Conservation (phyloP, 2,888 invertebrate genomes). For the Folsomia manolachei region DNA sequence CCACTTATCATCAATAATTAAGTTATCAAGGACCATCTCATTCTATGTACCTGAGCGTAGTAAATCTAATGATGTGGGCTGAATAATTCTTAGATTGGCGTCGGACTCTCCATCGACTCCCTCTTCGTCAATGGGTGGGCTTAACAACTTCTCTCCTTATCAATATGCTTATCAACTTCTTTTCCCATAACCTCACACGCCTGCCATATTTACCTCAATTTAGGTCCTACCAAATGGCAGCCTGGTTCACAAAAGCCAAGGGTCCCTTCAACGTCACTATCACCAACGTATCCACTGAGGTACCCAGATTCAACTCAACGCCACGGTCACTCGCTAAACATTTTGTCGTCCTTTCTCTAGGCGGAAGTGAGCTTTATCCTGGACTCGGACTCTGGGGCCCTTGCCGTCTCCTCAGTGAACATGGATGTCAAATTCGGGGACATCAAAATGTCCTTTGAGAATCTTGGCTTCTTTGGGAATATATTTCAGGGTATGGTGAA, state of each 20-base stretch:
- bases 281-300: constrained; percentile 66
- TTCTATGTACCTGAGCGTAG: no score
- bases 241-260: constrained; percentile 66
- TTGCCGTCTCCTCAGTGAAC: constrained; percentile 72
- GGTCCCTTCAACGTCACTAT: constrained; percentile 78
- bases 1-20: neutral
- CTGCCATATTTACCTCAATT: no score
- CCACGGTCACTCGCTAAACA: no score
- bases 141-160: no score
- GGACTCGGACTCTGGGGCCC: constrained; percentile 69
- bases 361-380: constrained; percentile 67
- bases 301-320: no score
- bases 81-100: constrained; percentile 61
- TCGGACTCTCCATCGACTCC: constrained; percentile 67
- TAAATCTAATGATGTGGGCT: neutral
- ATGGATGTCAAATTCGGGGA: constrained; percentile 74
- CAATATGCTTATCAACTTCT: no score
- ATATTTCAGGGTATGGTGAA: constrained; percentile 67
- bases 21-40: neutral
- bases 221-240: constrained; percentile 71
- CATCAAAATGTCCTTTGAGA: constrained; percentile 67
- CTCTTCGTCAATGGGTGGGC: constrained; percentile 69
- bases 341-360: no score
- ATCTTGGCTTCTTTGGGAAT: constrained; percentile 72
- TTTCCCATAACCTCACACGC: no score